Conservation (phyloP, 30 jellyfish, hydroid and myxozoan species). For the Nemopilema nomurai region DNA sequence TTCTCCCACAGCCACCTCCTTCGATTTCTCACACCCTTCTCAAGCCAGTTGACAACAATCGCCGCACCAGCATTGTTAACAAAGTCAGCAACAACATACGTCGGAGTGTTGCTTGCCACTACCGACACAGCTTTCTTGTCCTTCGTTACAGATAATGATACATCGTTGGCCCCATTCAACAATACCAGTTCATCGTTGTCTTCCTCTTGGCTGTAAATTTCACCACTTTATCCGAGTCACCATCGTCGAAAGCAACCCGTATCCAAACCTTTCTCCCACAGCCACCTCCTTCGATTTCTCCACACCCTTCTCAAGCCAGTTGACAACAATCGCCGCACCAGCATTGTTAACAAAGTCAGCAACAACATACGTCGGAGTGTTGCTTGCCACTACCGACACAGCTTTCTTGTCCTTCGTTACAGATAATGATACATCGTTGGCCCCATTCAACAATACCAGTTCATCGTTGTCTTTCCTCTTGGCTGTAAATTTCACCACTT, state of each 20-base stretch:
- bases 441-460: conserved; percentile 7
- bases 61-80: conserved; percentile 30
- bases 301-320: conserved; percentile 15
- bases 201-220: conserved; percentile 23
- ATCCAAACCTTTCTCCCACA: background rate
- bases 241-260: conserved; percentile 16
- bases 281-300: background rate
- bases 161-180: conserved; percentile 24
- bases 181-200: conserved; percentile 10
- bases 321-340: conserved; percentile 1
- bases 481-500: conserved; percentile 14
- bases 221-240: background rate
- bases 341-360: conserved; percentile 18
- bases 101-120: conserved; percentile 20
- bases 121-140: conserved; percentile 28
- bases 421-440: background rate
- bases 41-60: conserved; percentile 20
- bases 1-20: conserved; percentile 13
- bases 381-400: conserved; percentile 13
- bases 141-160: background rate
- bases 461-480: conserved; percentile 25
- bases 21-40: conserved; percentile 18
- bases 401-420: conserved; percentile 10
- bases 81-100: conserved; percentile 32
- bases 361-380: conserved; percentile 12